A percentile compares a stretch with the other conserved stretches of the same genome.
These are phyloP conservation scores for Priocnemis perturbator DNA, from an alignment of 2,888 invertebrate species.

Conservation along the genomic window DNA sequence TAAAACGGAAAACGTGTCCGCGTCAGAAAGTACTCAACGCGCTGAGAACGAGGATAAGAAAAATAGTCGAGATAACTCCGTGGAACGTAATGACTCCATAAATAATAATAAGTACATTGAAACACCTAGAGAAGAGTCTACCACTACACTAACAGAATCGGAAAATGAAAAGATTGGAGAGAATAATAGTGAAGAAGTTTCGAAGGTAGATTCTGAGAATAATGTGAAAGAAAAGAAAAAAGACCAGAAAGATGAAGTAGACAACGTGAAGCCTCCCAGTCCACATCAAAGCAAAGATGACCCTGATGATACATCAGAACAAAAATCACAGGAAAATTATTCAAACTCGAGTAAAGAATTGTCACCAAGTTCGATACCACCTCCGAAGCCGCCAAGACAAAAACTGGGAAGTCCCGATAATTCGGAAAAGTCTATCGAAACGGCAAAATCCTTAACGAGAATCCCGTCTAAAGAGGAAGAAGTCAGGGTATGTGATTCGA, in stretches of 20 bases:
- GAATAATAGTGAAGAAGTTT: not conserved
- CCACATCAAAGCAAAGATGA: conserved; percentile 1
- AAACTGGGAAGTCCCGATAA: conserved; percentile 76
- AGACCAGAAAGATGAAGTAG: not conserved
- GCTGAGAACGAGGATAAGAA: conserved; percentile 27
- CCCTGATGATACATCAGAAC: conserved; percentile 13
- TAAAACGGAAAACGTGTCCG: conserved; percentile 15
- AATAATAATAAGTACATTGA: conserved; percentile 17
- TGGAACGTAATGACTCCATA: conserved; percentile 46
- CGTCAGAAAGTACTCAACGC: conserved; percentile 16
- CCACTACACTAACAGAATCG: conserved; percentile 1
- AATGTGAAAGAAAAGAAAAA: conserved; percentile 19
- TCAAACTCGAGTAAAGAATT: conserved; percentile 19
- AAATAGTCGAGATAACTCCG: conserved; percentile 26
- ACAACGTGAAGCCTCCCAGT: conserved; percentile 33
- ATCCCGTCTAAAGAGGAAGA: conserved; percentile 23
- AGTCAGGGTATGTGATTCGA: conserved; percentile 23
- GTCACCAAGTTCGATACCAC: conserved; percentile 69
- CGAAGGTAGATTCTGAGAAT: conserved; percentile 7
- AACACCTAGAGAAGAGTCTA: not conserved
- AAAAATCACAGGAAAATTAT: conserved; percentile 5
- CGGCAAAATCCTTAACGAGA: too few relatives aligned
- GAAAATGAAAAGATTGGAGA: conserved; percentile 17
- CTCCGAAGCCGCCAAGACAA: conserved; percentile 73
- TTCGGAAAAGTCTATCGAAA: conserved; percentile 52